These are phyloP conservation scores for Rhagoletis zephyria DNA, from an alignment of 1,140 invertebrate species.

Conservation along the genomic window DNA sequence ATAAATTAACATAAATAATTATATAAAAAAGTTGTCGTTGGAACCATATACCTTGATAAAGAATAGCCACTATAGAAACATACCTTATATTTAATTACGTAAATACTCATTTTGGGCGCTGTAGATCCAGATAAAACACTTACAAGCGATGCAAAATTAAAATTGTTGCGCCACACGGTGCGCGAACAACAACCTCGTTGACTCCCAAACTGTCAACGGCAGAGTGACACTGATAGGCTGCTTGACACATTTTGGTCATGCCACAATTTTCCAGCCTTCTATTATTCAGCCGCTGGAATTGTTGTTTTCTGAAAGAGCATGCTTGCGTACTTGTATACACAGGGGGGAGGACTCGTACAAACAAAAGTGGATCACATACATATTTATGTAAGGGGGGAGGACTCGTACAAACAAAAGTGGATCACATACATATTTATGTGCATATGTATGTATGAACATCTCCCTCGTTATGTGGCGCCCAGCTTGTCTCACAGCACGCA, in stretches of 20 bases:
- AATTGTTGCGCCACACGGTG: background rate
- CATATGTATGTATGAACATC: background rate
- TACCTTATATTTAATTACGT: too few relatives aligned
- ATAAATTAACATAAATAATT: too few relatives aligned
- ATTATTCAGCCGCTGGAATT: slow-evolving; percentile 18
- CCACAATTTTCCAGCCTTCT: background rate
- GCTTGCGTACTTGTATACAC: background rate
- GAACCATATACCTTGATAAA: too few relatives aligned
- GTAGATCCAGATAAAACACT: too few relatives aligned
- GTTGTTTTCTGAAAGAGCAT: background rate
- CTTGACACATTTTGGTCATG: slow-evolving; percentile 42
- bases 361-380: background rate
- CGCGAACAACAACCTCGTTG: background rate
- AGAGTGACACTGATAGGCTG: slow-evolving; percentile 6
- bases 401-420: background rate
- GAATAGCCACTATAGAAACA: too few relatives aligned
- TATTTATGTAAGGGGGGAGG: background rate
- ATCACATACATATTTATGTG: background rate
- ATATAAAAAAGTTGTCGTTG: too few relatives aligned
- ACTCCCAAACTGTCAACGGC: background rate
- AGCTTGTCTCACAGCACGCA: slow-evolving; percentile 4
- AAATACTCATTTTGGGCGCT: too few relatives aligned
- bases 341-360: background rate
- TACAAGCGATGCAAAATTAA: too few relatives aligned
- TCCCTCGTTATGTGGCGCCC: background rate